Evolutionary conservation across 2,888 invertebrate species (phyloP), one percentile per base, ranked within the genome.

Genomic region (Aporophyla lueneburgensis): DNA sequence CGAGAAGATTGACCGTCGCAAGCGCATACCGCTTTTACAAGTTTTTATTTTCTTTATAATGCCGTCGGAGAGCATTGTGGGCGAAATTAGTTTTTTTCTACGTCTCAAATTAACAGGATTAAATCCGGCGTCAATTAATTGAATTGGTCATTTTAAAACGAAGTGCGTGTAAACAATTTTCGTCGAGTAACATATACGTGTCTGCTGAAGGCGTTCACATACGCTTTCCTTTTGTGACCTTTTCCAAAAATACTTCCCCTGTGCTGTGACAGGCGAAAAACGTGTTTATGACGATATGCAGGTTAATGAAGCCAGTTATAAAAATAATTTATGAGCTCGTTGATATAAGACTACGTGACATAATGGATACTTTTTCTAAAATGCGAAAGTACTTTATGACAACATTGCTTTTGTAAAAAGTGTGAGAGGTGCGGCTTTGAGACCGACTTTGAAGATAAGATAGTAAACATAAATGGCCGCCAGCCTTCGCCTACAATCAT

Each of bases 211-310:
- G 75, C 78, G 77, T 76, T 78, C 86, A 78, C 70, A 85, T 81
- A 76, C 88, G 90, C 95, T 95, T 96, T 96, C 95, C 91, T 91
- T 94, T 93, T 85, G 83, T 94, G 94, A 95, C 95, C 95, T 96
- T 95, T 95, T 84, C 89, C 84, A 88, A 90, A 91, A 90, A 89
- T 90, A 90, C 88, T 88, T 85, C 82, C 86, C 84, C 71, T 75
- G 80, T 80, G 79, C 88, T 89, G 86, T 89, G 90, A 89, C 88
- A 90, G 89, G 81, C 85, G 83, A 82, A 16, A 72, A 87, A 89
- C 89, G 84, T 89, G 91, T 89, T 88, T 88, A 87, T 89, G 89
- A 90, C 87, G 85, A 83, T 86, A 80, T 79, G 62, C 77, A 79
- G 81, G 82, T 88, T 88, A 90, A 89, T 89, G 86, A 86, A 86